Base-by-base conservation (phyloP, 2,113 vertebrate species). In the Pterocles orientalis region DNA sequence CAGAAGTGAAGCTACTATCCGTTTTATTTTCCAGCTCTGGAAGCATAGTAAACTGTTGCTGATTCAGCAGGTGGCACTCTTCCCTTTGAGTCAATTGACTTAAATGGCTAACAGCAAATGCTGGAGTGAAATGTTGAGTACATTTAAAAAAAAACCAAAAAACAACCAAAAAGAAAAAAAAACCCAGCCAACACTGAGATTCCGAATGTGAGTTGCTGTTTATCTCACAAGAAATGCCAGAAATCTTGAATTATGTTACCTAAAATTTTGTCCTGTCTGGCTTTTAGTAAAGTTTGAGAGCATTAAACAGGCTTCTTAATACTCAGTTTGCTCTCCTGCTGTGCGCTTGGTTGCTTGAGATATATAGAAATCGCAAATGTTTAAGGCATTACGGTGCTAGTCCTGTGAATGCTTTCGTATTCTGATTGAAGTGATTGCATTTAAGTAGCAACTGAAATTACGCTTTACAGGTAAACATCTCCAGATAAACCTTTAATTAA, bases 51-150 rank as follows among this genome's bases (percentile, higher is more conserved):
- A 77, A 82, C 73, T 87, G 28, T 65, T 72, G 29, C 61, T 82
- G 43, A 33, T 95, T 97, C 98, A 98, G 97, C 96, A 98, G 98
- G 92, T 97, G 97, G 98, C 98, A 97, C 88, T 98, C 95, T 98
- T 97, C 76, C 83, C 98, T 94, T 92, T 94, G 71, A 93, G 56
- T 95, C 97, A 76, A 12, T 89, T 84, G 76, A 82, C 71, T 89
- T 64, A 77, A 66, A 17, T 50, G 60, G 5, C 72, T 71, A 34
- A 71, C 61, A 86, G 14, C 36, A 70, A 45, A 51, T 90, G 18
- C 88, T 94, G 88, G 72, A 58, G 66, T 82, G 41, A 65, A 92
- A 41, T n/a, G 4, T 48, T 84, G 24, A 79, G 26, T 62, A 56
- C 56, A 53, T 58, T 14, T 3, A 14, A 68, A 66, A 54, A 64